Evolutionary conservation across 2,113 vertebrate genomes (phyloP), one percentile per base, ranked within the genome.

Genomic region (Syrmaticus mikado): DNA sequence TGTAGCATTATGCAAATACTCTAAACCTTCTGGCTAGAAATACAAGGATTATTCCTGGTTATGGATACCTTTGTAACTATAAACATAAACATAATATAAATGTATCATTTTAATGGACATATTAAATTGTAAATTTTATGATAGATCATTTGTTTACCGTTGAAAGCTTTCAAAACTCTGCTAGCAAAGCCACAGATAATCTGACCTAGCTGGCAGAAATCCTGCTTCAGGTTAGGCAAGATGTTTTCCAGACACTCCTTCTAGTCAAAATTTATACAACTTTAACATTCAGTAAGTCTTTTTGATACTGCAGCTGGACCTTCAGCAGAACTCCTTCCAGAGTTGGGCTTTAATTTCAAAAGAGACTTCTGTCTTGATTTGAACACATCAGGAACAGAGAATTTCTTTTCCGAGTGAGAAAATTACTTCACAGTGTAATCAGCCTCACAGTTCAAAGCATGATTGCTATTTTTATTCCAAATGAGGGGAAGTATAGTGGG

Each of bases 251-350:
- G 27, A 72, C 8, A 12, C 43, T 83, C 21, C 15, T 83, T 76
- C 21, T 10, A 68, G 15, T 58, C 34, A 86, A 25, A 0, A 0
- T 48, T 85, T 64, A n/a, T 58, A 20, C 19, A 15, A 32, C n/a
- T 82, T 75, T 45, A 71, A 50, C 24, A 55, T 55, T 40, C 58
- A 73, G 72, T 17, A 2, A 58, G 3, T 22, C 4, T 89, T 22
- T 86, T 13, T 83, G 43, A 57, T 76, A 38, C 14, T 20, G 18
- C 32, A 46, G 20, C 4, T 80, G 21, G 36, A 45, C 24, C 22
- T 82, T 76, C 30, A 76, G 24, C 20, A 68, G 32, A 64, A 62
- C 25, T 62, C 38, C 36, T 62, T 38, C 36, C 34, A 36, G 60
- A 62, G 10, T 16, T 38, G 60, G 36, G 24, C 60, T 62, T 38